These are phyloP conservation scores for Petrocephalus zakoni DNA, from an alignment of 2,113 vertebrate genomes.

Conservation along the genomic window DNA sequence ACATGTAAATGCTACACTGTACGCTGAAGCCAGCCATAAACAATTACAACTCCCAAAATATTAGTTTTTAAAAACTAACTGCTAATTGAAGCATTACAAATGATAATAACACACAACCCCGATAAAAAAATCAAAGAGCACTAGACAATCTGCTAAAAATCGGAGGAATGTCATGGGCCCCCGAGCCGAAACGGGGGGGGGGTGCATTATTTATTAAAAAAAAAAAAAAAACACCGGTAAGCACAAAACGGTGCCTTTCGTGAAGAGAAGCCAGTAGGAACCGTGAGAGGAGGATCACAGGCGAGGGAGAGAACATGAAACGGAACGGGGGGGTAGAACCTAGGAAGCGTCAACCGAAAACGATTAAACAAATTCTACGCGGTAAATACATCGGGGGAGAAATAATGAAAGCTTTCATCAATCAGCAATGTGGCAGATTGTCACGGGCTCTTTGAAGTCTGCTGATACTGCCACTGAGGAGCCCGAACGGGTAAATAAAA, in stretches of 20 bases:
- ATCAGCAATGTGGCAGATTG: slow-evolving; percentile 45
- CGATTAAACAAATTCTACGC: slow-evolving; percentile 41
- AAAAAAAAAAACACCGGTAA: slow-evolving; percentile 27
- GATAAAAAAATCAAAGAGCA: background rate
- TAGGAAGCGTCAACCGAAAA: slow-evolving; percentile 36
- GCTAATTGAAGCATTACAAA: background rate
- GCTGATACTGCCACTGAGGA: slow-evolving; percentile 30
- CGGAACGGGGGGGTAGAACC: slow-evolving; percentile 14
- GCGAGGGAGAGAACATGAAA: slow-evolving; percentile 36
- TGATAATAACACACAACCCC: background rate
- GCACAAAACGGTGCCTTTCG: slow-evolving; percentile 34
- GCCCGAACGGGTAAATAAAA: slow-evolving; percentile 52
- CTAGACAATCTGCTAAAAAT: background rate
- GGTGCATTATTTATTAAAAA: slow-evolving; percentile 30
- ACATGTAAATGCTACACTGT: background rate
- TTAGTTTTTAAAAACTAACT: background rate
- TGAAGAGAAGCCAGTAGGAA: slow-evolving; percentile 33
- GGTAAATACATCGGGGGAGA: slow-evolving; percentile 21
- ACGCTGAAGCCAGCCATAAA: background rate
- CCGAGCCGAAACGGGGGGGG: background rate
- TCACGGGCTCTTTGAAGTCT: slow-evolving; percentile 47
- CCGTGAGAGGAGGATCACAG: slow-evolving; percentile 33
- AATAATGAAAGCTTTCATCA: slow-evolving; percentile 38
- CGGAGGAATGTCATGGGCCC: background rate
- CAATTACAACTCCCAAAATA: background rate